A percentile compares a stretch with the other conserved stretches of the same genome.
phyloP scores from a whole-genome alignment of 2,888 invertebrate species.

The Girardia tigrina region DNA sequence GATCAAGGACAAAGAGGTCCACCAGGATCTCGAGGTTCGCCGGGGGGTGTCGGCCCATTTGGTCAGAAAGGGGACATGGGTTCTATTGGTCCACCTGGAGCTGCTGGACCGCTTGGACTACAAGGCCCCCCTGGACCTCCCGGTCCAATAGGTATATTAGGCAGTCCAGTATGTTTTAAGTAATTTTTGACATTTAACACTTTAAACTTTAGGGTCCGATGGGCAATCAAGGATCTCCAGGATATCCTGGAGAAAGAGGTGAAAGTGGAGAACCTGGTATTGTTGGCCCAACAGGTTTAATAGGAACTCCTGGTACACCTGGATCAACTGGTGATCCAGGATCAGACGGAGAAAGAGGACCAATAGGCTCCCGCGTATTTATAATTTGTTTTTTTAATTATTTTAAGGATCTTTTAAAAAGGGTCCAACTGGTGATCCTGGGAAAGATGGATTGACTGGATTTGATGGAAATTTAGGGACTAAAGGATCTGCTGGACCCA shows the following conservation, averaged over 20 bases:
- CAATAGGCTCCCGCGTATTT: neutral
- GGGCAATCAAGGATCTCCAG: constrained; percentile 18
- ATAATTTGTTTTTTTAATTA: neutral
- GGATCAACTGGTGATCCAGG: constrained; percentile 27
- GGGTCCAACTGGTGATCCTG: constrained; percentile 28
- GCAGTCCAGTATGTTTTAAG: neutral
- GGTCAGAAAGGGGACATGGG: constrained; percentile 30
- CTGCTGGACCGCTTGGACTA: constrained; percentile 3
- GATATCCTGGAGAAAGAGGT: neutral
- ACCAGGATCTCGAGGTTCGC: neutral
- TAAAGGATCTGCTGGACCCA: neutral
- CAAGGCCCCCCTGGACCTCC: neutral
- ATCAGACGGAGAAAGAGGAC: constrained; percentile 19
- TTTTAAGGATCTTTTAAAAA: neutral
- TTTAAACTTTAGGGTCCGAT: neutral
- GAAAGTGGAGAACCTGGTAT: neutral
- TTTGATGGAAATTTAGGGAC: constrained; percentile 24
- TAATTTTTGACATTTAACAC: neutral
- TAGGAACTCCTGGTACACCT: neutral
- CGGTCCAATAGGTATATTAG: neutral
- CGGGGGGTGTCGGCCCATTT: neutral
- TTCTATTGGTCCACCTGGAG: constrained; percentile 21
- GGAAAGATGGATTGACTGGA: constrained; percentile 8
- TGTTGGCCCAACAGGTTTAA: neutral
- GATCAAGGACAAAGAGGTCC: constrained; percentile 28